Evolutionary conservation across 1,140 invertebrate species (phyloP).

Genomic region (Scaptomyza montana): DNA sequence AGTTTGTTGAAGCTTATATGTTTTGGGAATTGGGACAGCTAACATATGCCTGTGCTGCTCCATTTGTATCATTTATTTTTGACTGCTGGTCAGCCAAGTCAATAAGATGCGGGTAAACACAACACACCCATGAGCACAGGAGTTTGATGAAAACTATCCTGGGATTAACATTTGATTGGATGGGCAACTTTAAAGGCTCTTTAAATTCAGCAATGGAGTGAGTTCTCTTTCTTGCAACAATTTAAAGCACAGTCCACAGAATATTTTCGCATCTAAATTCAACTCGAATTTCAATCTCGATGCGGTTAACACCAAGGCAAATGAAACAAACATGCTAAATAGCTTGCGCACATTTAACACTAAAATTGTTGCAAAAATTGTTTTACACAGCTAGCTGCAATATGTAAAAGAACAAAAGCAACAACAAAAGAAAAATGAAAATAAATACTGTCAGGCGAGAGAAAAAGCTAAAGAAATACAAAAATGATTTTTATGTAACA

Average conservation of each 20-base stretch:
- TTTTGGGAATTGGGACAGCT: conserved; percentile 4
- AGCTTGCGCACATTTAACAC: conserved; percentile 36
- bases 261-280: background rate
- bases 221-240: conserved; percentile 6
- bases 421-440: conserved; percentile 7
- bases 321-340: conserved; percentile 45
- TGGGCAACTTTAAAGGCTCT: conserved; percentile 1
- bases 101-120: conserved; percentile 36
- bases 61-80: conserved; percentile 43
- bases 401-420: background rate
- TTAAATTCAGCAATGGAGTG: background rate
- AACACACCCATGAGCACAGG: background rate
- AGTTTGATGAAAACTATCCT: background rate
- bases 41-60: conserved; percentile 13
- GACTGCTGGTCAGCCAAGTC: conserved; percentile 27
- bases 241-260: conserved; percentile 17
- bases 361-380: conserved; percentile 45
- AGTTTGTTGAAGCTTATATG: conserved; percentile 2
- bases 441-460: conserved; percentile 35
- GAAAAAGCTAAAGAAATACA: conserved; percentile 19
- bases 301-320: conserved; percentile 7
- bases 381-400: conserved; percentile 27
- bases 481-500: conserved; percentile 30
- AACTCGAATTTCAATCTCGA: conserved; percentile 7
- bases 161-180: conserved; percentile 34